Evolutionary conservation across 2,888 invertebrate genomes (phyloP), one percentile per base, ranked within the genome.

Genomic region (Chrysolina haemoptera): DNA sequence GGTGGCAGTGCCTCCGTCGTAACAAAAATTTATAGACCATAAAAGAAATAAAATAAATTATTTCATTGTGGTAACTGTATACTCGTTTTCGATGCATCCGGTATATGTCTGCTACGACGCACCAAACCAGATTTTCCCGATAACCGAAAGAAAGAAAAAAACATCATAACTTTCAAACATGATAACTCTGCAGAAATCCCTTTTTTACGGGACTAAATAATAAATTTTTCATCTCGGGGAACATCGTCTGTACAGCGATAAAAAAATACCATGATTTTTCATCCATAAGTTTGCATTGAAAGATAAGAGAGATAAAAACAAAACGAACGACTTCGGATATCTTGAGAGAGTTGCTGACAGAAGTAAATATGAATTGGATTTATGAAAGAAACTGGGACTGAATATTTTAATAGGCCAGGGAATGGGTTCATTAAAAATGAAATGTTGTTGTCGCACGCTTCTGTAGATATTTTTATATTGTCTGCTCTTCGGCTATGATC

Each of bases 231-330:
- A 27, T n/a, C 35, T n/a, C 12, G n/a, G 35, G 59, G n/a, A 59
- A 8, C 12, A 27, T 8, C 27, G 59, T 35, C 59, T 27, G 27
- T 8, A 12, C n/a, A 12, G 14, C 16, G 35, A 59, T 59, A 27
- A 59, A 59, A 59, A 27, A 35, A 59, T 27, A n/a, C 35, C 27
- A 22, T 20, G 20, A 16, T 53, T 20, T 53, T 59, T 35, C 35
- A 14, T 59, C 59, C 59, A 27, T 35, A n/a, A 22, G 59, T 59
- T 59, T 59, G 59, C 35, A 59, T 35, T 35, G 27, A 35, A n/a
- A 35, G 35, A 59, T 59, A 27, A 22, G 59, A 27, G 14, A 27
- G n/a, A 53, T 53, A 20, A 53, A 53, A n/a, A n/a, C n/a, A n/a
- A 53, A 53, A 53, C 53, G 53, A 53, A 53, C 20, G 18, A 20